A percentile compares a stretch with the other conserved stretches of the same genome.
Evolutionary conservation across 2,888 invertebrate genomes (phyloP).

Genomic region (Seira sanloemensis): DNA sequence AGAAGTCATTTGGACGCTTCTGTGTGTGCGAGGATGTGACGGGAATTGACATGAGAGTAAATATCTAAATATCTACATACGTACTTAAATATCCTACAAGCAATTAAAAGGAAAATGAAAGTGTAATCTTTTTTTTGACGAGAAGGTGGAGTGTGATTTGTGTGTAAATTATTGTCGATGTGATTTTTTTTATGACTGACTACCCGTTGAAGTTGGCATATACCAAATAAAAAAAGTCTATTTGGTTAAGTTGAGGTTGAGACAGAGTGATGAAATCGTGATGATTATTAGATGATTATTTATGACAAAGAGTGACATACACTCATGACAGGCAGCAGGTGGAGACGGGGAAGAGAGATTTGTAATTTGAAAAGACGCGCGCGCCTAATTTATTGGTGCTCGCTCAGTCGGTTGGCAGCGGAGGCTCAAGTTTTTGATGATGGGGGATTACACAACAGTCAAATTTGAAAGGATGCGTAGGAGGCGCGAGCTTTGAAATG

Average conservation of each 20-base stretch:
- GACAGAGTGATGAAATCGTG: slow-evolving; percentile 4
- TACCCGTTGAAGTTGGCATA: not conserved
- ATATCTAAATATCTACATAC: no score
- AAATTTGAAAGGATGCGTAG: no score
- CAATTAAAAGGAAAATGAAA: slow-evolving; percentile 36
- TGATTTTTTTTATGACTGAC: not conserved
- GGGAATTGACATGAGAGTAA: not conserved
- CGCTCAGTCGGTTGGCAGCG: no score
- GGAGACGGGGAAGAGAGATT: no score
- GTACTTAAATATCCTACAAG: no score
- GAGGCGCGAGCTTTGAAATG: no score
- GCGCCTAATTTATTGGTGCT: no score
- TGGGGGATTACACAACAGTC: no score
- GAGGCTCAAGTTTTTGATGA: no score
- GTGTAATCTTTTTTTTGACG: slow-evolving; percentile 19
- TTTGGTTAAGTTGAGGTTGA: no score
- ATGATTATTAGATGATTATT: not conserved
- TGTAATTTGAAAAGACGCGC: not conserved
- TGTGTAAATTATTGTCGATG: not conserved
- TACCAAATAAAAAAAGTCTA: not conserved
- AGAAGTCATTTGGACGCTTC: not conserved
- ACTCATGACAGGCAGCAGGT: not conserved
- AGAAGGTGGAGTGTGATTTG: not conserved
- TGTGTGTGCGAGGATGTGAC: not conserved
- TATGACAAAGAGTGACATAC: not conserved